Evolutionary conservation across 1,140 invertebrate genomes (phyloP).

Genomic region (Ceratina calcarata): DNA sequence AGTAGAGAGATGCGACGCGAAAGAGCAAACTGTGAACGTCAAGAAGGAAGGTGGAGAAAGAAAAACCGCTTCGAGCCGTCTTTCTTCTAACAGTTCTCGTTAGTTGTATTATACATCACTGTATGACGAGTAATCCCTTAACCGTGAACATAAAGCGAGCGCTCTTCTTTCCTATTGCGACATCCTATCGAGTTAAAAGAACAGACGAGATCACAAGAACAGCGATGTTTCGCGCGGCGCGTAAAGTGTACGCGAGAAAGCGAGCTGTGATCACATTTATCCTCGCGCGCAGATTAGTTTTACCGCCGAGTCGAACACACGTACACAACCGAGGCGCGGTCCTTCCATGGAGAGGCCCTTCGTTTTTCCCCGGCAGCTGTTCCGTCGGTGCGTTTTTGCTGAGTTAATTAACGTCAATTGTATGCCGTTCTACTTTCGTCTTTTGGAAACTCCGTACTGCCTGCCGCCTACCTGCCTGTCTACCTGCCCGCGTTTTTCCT

Average conservation of each 20-base stretch:
- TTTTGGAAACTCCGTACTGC: conserved; percentile 35
- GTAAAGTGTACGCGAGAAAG: conserved; percentile 14
- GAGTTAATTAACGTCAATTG: conserved; percentile 64
- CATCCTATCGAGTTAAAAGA: conserved; percentile 1
- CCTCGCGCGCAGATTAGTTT: conserved; percentile 22
- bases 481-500: conserved; percentile 20
- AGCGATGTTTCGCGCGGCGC: neutral
- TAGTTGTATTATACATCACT: neutral
- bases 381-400: conserved; percentile 45
- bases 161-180: neutral
- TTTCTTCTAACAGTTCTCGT: neutral
- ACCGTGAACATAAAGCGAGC: neutral
- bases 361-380: conserved; percentile 13
- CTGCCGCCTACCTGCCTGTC: conserved; percentile 19
- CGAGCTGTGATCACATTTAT: conserved; percentile 37
- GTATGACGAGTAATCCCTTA: neutral
- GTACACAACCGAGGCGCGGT: neutral
- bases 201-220: neutral
- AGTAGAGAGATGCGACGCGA: neutral
- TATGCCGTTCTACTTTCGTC: conserved; percentile 51
- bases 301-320: conserved; percentile 1
- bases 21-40: neutral
- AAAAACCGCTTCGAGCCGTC: neutral
- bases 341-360: conserved; percentile 25
- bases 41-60: neutral